Evolutionary conservation across 2,888 invertebrate genomes (phyloP).

Genomic region (Tyria jacobaeae): DNA sequence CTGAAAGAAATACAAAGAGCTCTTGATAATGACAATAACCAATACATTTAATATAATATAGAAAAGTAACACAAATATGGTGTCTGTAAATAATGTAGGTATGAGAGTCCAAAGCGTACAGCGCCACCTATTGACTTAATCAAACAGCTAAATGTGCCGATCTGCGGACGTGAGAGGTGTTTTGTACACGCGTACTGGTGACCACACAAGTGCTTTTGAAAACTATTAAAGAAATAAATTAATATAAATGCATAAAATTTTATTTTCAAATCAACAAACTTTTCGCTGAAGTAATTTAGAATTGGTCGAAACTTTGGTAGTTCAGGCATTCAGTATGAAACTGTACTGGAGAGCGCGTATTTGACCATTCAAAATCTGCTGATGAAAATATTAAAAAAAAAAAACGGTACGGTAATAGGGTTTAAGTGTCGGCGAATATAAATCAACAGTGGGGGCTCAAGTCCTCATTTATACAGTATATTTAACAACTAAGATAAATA

Average conservation of each 20-base stretch:
- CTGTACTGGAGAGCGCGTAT: too few species aligned
- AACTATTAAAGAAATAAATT: neutral
- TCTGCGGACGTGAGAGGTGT: conserved; percentile 53
- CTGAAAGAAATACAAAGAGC: neutral
- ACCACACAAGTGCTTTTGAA: conserved; percentile 15
- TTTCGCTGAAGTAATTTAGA: too few species aligned
- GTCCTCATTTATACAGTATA: too few species aligned
- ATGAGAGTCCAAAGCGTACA: conserved; percentile 37
- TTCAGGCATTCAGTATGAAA: too few species aligned
- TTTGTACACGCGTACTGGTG: conserved; percentile 46
- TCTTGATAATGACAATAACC: conserved; percentile 24
- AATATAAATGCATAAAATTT: neutral
- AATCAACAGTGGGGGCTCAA: too few species aligned
- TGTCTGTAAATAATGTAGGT: conserved; percentile 52
- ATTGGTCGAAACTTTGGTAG: too few species aligned
- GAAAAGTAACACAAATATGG: conserved; percentile 23
- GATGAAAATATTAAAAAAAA: too few species aligned
- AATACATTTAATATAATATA: conserved; percentile 31
- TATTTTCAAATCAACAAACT: neutral
- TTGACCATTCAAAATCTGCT: too few species aligned
- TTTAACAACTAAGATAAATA: too few species aligned
- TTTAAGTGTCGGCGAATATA: too few species aligned
- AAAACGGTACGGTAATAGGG: too few species aligned
- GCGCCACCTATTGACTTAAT: conserved; percentile 69
- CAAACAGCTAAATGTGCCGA: conserved; percentile 53